phyloP scores from a whole-genome alignment of 2,113 vertebrate species.

The Corythornis vintsioides region DNA sequence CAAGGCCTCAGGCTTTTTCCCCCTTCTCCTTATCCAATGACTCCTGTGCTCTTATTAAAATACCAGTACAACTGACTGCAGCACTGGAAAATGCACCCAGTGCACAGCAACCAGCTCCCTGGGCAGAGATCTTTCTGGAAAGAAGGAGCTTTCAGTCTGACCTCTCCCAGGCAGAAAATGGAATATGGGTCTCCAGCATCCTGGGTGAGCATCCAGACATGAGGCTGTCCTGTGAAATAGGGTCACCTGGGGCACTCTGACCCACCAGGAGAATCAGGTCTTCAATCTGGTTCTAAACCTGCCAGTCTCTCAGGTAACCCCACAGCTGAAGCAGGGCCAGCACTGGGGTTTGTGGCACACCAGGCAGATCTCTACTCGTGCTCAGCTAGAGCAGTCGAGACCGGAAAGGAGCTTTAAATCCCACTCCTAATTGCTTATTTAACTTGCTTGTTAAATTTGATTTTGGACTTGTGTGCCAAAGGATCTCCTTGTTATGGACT shows the following conservation, averaged over 20 bases:
- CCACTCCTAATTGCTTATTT: constrained; percentile 69
- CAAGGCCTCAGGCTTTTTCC: background rate
- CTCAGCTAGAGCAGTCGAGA: constrained; percentile 48
- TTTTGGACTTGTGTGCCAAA: constrained; percentile 67
- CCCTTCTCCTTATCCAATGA: background rate
- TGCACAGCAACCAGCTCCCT: background rate
- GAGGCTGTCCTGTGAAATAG: background rate
- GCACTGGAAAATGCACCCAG: background rate
- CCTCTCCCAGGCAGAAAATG: background rate
- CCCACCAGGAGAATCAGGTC: background rate
- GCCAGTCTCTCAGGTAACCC: background rate
- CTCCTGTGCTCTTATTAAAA: background rate
- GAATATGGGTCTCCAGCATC: background rate
- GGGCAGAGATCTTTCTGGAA: background rate
- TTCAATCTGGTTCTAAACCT: background rate
- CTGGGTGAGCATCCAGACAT: background rate
- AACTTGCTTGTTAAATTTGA: constrained; percentile 68
- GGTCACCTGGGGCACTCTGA: background rate
- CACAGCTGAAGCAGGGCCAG: background rate
- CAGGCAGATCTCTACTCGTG: background rate
- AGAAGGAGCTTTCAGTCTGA: background rate
- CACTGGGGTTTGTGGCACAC: background rate
- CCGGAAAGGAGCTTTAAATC: constrained; percentile 51
- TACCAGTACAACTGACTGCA: background rate
- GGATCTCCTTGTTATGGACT: constrained; percentile 67